These are phyloP conservation scores for Drymodes brunneopygia DNA, from an alignment of 2,113 vertebrate species.

Conservation along the genomic window DNA sequence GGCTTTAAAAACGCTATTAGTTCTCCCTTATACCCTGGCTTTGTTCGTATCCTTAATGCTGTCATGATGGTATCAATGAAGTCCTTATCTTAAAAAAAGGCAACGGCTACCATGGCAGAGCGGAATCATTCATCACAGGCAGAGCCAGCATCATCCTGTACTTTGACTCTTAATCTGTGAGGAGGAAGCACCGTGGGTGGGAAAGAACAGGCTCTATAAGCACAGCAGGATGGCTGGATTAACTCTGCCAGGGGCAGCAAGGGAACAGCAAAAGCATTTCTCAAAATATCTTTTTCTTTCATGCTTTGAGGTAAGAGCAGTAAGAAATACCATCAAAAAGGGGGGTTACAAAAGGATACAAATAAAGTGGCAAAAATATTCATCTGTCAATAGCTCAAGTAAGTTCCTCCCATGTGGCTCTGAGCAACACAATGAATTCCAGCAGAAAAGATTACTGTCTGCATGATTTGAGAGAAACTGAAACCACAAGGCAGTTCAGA, in stretches of 20 bases:
- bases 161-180: constrained; percentile 67
- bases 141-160: constrained; percentile 33
- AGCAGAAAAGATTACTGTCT: not conserved
- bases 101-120: constrained; percentile 13
- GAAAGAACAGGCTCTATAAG: constrained; percentile 50
- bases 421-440: not conserved
- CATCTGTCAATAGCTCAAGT: not conserved
- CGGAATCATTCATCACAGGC: constrained; percentile 10
- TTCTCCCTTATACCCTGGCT: not conserved
- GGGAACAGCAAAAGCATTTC: constrained; percentile 33
- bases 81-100: not conserved
- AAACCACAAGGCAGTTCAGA: not conserved
- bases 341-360: constrained; percentile 20
- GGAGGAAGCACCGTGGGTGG: not conserved
- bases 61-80: not conserved
- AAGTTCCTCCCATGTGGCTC: not conserved
- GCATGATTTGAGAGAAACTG: not conserved
- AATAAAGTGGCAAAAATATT: constrained; percentile 28
- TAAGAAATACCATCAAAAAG: constrained; percentile 43
- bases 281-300: constrained; percentile 58
- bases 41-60: not conserved
- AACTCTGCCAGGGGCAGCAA: constrained; percentile 37
- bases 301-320: constrained; percentile 39
- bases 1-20: not conserved
- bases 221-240: constrained; percentile 30